These are phyloP conservation scores for Selenia dentaria DNA, from an alignment of 2,888 invertebrate genomes.

Conservation along the genomic window DNA sequence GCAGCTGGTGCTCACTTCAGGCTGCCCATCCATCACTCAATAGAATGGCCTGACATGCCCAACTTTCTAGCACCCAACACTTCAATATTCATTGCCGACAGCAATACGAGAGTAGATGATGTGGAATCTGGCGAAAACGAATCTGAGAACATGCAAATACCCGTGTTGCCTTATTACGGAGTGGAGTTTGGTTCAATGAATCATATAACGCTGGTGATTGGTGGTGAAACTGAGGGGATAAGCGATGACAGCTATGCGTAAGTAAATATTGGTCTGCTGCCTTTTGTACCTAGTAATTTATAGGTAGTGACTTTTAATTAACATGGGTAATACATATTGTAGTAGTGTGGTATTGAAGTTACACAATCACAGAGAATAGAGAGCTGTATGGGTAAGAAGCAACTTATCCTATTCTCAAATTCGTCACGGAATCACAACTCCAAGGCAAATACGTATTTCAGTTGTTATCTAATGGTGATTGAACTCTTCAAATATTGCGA, in stretches of 20 bases:
- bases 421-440: too few species aligned
- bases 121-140: conserved; percentile 32
- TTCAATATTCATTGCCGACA: conserved; percentile 88
- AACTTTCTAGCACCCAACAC: conserved; percentile 73
- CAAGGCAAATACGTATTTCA: too few species aligned
- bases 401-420: too few species aligned
- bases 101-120: conserved; percentile 64
- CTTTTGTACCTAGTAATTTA: too few species aligned
- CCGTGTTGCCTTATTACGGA: conserved; percentile 86
- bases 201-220: conserved; percentile 89
- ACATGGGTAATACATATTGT: too few species aligned
- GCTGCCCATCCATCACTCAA: conserved; percentile 86
- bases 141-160: conserved; percentile 54
- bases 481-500: too few species aligned
- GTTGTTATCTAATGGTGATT: too few species aligned
- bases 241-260: conserved; percentile 88
- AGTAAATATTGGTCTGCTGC: conserved; percentile 36
- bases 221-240: conserved; percentile 96
- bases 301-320: too few species aligned
- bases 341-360: too few species aligned
- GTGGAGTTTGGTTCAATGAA: conserved; percentile 80
- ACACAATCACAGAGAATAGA: too few species aligned
- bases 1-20: conserved; percentile 95
- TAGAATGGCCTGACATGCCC: conserved; percentile 87
- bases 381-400: too few species aligned